Conservation (phyloP, 1,140 invertebrate genomes). For the Frieseomelitta varia region DNA sequence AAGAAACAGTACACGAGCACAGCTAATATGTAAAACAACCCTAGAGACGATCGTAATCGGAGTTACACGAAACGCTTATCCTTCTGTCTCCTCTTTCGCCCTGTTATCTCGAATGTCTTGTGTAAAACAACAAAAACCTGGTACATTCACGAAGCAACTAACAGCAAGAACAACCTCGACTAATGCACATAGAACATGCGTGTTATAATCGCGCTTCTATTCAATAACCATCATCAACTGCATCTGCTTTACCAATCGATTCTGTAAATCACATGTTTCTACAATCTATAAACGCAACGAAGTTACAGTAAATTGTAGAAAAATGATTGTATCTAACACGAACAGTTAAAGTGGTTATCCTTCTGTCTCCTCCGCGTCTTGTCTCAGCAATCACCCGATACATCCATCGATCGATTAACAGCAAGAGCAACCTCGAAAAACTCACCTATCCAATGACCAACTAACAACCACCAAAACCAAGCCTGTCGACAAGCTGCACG, state of each 20-base stretch:
- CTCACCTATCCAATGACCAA: not conserved
- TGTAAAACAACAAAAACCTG: not conserved
- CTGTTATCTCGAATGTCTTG: not conserved
- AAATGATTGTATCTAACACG: too few relatives aligned
- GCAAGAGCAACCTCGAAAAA: too few relatives aligned
- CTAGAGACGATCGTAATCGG: too few relatives aligned
- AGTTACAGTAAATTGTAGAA: too few relatives aligned
- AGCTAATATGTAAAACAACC: not conserved
- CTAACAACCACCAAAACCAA: not conserved
- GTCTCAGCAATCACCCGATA: not conserved
- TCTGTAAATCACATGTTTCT: too few relatives aligned
- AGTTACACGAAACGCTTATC: not conserved
- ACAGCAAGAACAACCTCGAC: not conserved
- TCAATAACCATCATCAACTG: not conserved
- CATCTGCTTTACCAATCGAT: not conserved
- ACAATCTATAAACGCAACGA: too few relatives aligned
- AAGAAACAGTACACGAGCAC: too few relatives aligned
- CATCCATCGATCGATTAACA: too few relatives aligned
- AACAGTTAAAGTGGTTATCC: not conserved
- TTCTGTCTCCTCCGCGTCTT: not conserved
- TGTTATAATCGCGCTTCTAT: not conserved
- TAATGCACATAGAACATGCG: not conserved
- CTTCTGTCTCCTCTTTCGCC: not conserved
- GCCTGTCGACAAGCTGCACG: not conserved
- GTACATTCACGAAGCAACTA: not conserved